Conservation (phyloP, 2,113 vertebrate genomes). For the Patagioenas fasciata region DNA sequence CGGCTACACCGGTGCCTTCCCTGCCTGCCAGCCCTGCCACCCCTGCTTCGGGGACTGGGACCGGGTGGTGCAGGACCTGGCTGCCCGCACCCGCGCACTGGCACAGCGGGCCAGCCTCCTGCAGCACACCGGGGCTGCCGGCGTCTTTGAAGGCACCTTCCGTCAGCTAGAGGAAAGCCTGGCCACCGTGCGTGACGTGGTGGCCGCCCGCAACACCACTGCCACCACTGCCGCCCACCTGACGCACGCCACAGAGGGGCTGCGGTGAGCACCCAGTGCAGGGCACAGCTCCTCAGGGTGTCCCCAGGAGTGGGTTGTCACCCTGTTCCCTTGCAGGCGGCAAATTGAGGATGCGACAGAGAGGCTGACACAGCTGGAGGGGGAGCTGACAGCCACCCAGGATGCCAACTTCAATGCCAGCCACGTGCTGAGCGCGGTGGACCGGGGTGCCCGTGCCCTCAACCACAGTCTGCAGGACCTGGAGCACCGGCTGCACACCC, state of each 20-base stretch:
- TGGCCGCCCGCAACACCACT: slow-evolving; percentile 85
- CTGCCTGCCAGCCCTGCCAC: slow-evolving; percentile 91
- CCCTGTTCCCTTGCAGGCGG: slow-evolving; percentile 62
- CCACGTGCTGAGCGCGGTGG: slow-evolving; percentile 83
- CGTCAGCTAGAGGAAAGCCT: slow-evolving; percentile 84
- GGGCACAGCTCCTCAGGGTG: accelerated
- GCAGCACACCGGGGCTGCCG: slow-evolving; percentile 85
- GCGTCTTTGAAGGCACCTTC: slow-evolving; percentile 85
- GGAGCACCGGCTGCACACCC: slow-evolving; percentile 82
- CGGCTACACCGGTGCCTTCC: slow-evolving; percentile 90
- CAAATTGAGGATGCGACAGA: slow-evolving; percentile 88
- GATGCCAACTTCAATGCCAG: slow-evolving; percentile 91
- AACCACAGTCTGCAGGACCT: slow-evolving; percentile 88
- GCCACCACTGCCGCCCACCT: slow-evolving; percentile 76
- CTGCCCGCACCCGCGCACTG: slow-evolving; percentile 78
- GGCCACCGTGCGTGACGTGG: slow-evolving; percentile 79
- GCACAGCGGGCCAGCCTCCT: slow-evolving; percentile 81
- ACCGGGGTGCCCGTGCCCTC: slow-evolving; percentile 84
- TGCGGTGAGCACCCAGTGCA: slow-evolving; percentile 76
- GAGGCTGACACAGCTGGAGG: slow-evolving; percentile 86
- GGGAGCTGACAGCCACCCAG: slow-evolving; percentile 85
- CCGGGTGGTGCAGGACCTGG: slow-evolving; percentile 93
- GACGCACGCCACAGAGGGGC: slow-evolving; percentile 83
- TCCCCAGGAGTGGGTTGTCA: neutral
- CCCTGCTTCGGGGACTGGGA: slow-evolving; percentile 98